Percentiles rank a stretch among this genome's conserved stretches.
phyloP scores from a whole-genome alignment of 2,113 vertebrate species.

The Elephas maximus region DNA sequence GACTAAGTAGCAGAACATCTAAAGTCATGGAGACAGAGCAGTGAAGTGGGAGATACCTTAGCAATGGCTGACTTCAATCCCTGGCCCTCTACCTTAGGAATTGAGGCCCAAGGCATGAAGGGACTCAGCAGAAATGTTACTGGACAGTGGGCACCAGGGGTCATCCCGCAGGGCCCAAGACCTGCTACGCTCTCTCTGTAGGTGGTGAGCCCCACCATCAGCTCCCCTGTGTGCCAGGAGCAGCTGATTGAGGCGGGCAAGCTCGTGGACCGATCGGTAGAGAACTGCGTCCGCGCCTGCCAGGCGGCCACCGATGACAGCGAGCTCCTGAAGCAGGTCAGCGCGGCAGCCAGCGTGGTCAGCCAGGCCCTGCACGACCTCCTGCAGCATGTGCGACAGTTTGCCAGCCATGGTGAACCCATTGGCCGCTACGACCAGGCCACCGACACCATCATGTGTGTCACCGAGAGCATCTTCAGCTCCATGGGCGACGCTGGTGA shows the following conservation, averaged over 20 bases:
- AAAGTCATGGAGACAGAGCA: not conserved
- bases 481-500: constrained; percentile 99
- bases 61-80: not conserved
- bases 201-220: constrained; percentile 99
- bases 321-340: constrained; percentile 97
- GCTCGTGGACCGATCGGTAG: constrained; percentile 97
- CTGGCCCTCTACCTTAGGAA: not conserved
- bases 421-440: constrained; percentile 99
- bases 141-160: not conserved
- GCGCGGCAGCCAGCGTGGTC: constrained; percentile 93
- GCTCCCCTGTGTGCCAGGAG: constrained; percentile 98
- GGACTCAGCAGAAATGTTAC: not conserved
- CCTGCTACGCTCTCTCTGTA: constrained; percentile 50
- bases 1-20: not conserved
- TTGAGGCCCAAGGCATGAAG: not conserved
- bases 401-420: constrained; percentile 97
- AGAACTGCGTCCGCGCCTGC: constrained; percentile 96
- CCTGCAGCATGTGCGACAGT: constrained; percentile 97
- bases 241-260: constrained; percentile 98
- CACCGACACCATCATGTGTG: constrained; percentile 99
- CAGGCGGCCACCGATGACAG: constrained; percentile 94
- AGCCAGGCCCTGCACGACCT: constrained; percentile 97
- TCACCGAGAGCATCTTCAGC: constrained; percentile 99
- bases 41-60: not conserved
- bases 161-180: rapidly evolving